Base-by-base conservation (phyloP, 2,888 invertebrate species). In the Watsonalla cultraria region DNA sequence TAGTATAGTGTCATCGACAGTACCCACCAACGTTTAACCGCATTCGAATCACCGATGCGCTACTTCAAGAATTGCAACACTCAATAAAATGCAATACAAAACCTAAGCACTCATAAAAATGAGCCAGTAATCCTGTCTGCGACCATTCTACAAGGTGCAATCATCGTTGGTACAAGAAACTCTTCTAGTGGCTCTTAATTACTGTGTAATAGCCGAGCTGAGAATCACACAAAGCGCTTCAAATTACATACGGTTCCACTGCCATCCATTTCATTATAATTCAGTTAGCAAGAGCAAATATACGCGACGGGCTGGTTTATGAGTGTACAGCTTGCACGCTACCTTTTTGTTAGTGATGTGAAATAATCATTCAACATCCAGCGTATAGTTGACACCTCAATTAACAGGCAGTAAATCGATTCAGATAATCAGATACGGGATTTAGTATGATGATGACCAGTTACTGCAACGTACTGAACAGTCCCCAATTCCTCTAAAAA, bases 281-380 rank as follows among this genome's bases (percentile, higher is more conserved):
- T 82, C 82, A 81, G 80, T 80, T 74, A 80, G 77, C 75, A 70
- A 70, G 66, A 60, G 77, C 77, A 74, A 80, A 78, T 79, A 79
- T 80, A 74, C 66, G 74, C 72, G 66, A 68, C 66, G 62, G 60
- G 67, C 59, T 61, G 66, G 69, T 67, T 68, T 72, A 69, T 56
- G 64, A 64, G 58, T 61, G 62, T 66, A 68, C 65, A 63, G 62
- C 68, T 64, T 66, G 70, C 66, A 62, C 70, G 64, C 65, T 65
- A 58, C 66, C 59, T 62, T 66, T 70, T 65, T 71, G 65, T 68
- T 42, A 42, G 42, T 42, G 42, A 42, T 42, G 42, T 42, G 11
- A 42, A 42, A 42, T 37, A 9, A 8, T 37, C 37, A 37, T 37
- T 37, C 37, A 9, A 7, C 7, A 8, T 37, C 6, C 5, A 9